These are phyloP conservation scores for Alethe castanea DNA, from an alignment of 2,113 vertebrate species.

Conservation along the genomic window DNA sequence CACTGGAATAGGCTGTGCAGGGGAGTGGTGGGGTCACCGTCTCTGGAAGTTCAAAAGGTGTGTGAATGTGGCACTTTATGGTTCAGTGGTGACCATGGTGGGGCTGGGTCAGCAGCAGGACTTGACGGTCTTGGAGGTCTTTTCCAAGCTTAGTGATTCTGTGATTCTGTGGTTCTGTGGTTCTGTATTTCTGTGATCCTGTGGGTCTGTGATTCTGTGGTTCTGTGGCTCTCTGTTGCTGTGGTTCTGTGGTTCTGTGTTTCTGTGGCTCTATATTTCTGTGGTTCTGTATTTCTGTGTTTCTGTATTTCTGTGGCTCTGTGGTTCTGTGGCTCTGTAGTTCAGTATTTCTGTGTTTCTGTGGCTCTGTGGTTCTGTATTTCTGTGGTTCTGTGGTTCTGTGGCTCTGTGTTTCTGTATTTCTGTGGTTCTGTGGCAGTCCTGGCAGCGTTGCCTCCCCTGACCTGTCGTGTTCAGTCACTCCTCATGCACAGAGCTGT, in stretches of 20 bases:
- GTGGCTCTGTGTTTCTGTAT: no score
- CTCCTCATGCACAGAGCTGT: background rate
- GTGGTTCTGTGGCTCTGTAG: no score
- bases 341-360: no score
- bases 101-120: background rate
- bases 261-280: no score
- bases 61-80: background rate
- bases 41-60: background rate
- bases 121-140: background rate
- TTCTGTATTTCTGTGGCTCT: no score
- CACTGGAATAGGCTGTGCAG: background rate
- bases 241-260: no score
- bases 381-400: no score
- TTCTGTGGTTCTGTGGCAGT: background rate
- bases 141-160: background rate
- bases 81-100: background rate
- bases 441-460: background rate
- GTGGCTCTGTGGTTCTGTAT: no score
- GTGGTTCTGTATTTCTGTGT: no score
- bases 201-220: no score
- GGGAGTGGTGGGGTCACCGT: background rate
- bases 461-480: rapidly evolving
- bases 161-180: background rate
- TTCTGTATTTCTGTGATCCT: no score
- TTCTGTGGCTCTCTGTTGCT: no score